These are phyloP conservation scores for Hippoglossus hippoglossus DNA, from an alignment of 2,797 vertebrate species.

Conservation along the genomic window DNA sequence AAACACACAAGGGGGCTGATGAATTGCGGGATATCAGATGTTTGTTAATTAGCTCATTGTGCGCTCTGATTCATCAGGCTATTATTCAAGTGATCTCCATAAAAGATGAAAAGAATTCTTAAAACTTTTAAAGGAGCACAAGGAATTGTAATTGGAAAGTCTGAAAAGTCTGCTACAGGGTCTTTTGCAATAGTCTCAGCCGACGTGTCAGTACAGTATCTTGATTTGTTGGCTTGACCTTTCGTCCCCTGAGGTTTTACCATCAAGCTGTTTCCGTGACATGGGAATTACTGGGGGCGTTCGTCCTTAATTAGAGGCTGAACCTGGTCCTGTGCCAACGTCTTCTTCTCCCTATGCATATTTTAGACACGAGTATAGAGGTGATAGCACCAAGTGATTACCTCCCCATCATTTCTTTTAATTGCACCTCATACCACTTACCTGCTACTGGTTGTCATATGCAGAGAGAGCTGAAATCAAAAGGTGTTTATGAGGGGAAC, in stretches of 20 bases:
- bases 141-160: constrained; percentile 9
- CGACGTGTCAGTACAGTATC: constrained; percentile 4
- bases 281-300: constrained; percentile 61
- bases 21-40: constrained; percentile 31
- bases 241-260: constrained; percentile 36
- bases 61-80: constrained; percentile 13
- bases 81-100: constrained; percentile 34
- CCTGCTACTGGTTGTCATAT: constrained; percentile 70
- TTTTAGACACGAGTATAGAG: constrained; percentile 69
- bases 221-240: constrained; percentile 40
- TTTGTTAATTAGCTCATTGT: constrained; percentile 42
- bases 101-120: constrained; percentile 16
- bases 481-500: constrained; percentile 64
- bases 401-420: constrained; percentile 70
- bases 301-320: constrained; percentile 72
- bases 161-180: not conserved
- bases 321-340: constrained; percentile 45
- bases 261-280: constrained; percentile 69
- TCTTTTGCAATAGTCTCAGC: constrained; percentile 23
- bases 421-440: constrained; percentile 75
- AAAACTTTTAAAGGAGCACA: constrained; percentile 18
- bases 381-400: constrained; percentile 58
- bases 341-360: constrained; percentile 63
- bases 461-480: constrained; percentile 59
- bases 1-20: constrained; percentile 36